A percentile compares a stretch with the other conserved stretches of the same genome.
Conservation (phyloP, 1,140 invertebrate species). For the Drosophila truncata region DNA sequence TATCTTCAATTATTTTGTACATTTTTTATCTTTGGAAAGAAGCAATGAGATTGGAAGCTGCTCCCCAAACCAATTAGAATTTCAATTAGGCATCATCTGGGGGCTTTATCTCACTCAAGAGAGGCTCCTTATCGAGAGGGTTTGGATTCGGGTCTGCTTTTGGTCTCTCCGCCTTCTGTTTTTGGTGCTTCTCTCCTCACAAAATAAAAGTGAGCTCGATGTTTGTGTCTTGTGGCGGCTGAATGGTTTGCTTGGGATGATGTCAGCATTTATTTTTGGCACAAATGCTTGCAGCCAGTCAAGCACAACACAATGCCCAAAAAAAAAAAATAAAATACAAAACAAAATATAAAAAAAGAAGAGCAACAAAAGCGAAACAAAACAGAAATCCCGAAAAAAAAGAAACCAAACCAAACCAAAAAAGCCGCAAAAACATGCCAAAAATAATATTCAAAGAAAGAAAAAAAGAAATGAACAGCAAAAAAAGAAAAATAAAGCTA, state of each 20-base stretch:
- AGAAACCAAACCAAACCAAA: constrained; percentile 33
- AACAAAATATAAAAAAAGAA: constrained; percentile 18
- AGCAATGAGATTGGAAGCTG: constrained; percentile 1
- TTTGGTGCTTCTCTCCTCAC: not conserved
- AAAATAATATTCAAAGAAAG: constrained; percentile 76
- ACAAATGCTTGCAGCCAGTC: constrained; percentile 57
- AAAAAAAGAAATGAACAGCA: constrained; percentile 9
- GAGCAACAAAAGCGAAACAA: constrained; percentile 74
- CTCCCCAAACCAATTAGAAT: constrained; percentile 54
- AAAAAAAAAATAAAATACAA: constrained; percentile 25
- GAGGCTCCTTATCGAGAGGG: constrained; percentile 20
- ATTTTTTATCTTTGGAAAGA: not conserved
- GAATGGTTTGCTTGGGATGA: constrained; percentile 57
- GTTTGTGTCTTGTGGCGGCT: constrained; percentile 41
- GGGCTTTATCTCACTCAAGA: constrained; percentile 53
- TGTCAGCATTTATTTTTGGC: constrained; percentile 82
- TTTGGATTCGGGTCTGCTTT: no score
- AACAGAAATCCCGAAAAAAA: constrained; percentile 53
- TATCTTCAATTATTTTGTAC: constrained; percentile 11
- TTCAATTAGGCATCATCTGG: constrained; percentile 51
- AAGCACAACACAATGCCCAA: constrained; percentile 55
- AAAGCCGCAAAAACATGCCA: constrained; percentile 79
- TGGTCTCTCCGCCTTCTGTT: not conserved
- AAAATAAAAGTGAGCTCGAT: constrained; percentile 66
- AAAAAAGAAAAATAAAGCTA: not conserved